A percentile compares a stretch with the other conserved stretches of the same genome.
phyloP scores from a whole-genome alignment of 1,140 invertebrate species.

The Pseudomyrmex pallidus region DNA sequence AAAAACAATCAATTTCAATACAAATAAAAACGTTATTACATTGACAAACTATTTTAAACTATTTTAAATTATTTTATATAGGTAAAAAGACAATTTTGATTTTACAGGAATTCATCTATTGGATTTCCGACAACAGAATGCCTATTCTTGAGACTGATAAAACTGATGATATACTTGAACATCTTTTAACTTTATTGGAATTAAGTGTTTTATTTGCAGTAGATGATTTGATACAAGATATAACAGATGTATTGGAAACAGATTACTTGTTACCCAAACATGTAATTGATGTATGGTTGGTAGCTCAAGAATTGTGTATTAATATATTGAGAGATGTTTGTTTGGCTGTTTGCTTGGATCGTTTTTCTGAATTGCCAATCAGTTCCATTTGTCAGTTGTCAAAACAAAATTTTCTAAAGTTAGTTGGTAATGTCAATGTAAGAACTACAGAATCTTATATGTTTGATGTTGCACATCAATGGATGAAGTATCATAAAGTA shows the following conservation, averaged over 20 bases:
- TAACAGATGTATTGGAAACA: slow-evolving; percentile 63
- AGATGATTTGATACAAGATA: slow-evolving; percentile 66
- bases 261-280: slow-evolving; percentile 60
- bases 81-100: slow-evolving; percentile 23
- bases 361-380: slow-evolving; percentile 69
- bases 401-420: slow-evolving; percentile 54
- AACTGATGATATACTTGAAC: background rate
- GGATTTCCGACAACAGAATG: slow-evolving; percentile 54
- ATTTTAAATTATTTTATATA: background rate
- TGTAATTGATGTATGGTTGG: slow-evolving; percentile 71
- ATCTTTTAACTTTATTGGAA: slow-evolving; percentile 69
- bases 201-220: slow-evolving; percentile 69
- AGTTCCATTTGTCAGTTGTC: slow-evolving; percentile 46
- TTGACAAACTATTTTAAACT: slow-evolving; percentile 11
- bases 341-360: slow-evolving; percentile 71
- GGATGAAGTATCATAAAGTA: slow-evolving; percentile 44
- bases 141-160: background rate
- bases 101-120: slow-evolving; percentile 73
- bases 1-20: no score
- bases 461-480: background rate
- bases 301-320: slow-evolving; percentile 68
- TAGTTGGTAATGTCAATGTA: slow-evolving; percentile 71
- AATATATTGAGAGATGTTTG: slow-evolving; percentile 64
- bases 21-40: background rate
- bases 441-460: slow-evolving; percentile 32